Evolutionary conservation across 2,888 invertebrate genomes (phyloP), one percentile per base, ranked within the genome.

Genomic region (Acrocyrtus sp.): DNA sequence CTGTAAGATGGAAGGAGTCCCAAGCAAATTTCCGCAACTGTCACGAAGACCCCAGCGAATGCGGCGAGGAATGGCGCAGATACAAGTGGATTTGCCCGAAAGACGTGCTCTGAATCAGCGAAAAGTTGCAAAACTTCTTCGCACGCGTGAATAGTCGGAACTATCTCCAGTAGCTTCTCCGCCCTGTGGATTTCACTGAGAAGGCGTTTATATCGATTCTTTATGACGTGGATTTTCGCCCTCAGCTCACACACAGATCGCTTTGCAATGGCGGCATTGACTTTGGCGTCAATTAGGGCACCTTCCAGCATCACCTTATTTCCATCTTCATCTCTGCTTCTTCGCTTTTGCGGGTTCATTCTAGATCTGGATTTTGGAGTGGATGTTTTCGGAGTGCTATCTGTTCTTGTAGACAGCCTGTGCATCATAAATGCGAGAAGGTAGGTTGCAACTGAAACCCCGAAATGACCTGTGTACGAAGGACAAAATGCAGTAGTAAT

Each of bases 71-170:
- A 67, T 1, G 74, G 74, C 3, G 74, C 24, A 0, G 70, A 41
- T 0, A 70, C 24, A 22, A 76, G 22, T 4, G 73, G 67, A 45
- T 74, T 17, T 19, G 27, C 48, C 54, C 62, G 50, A 56, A 76
- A 76, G 8, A 76, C 67, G 51, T 72, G 62, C 4, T 53, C 27
- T 15, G 27, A 24, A 45, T 76, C 73, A n/a, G 51, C 41, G 56
- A 76, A 76, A 3, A 76, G 51, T 29, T 67, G 67, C 2, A 76
- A 22, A 21, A 76, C 51, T 67, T 76, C 76, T 67, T 76, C 76
- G 27, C 76, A 76, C 0, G 66, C 50, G 22, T 66, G 65, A 15
- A 76, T 24, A 6, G 62, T 74, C 10, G 76, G 76, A 3, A 76
- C 74, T 15, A 76, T 63, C 54, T 76, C 76, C 0, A 67, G 47